These are phyloP conservation scores for Rhynchomys soricoides DNA, from an alignment of 2,113 vertebrate genomes.

Conservation along the genomic window DNA sequence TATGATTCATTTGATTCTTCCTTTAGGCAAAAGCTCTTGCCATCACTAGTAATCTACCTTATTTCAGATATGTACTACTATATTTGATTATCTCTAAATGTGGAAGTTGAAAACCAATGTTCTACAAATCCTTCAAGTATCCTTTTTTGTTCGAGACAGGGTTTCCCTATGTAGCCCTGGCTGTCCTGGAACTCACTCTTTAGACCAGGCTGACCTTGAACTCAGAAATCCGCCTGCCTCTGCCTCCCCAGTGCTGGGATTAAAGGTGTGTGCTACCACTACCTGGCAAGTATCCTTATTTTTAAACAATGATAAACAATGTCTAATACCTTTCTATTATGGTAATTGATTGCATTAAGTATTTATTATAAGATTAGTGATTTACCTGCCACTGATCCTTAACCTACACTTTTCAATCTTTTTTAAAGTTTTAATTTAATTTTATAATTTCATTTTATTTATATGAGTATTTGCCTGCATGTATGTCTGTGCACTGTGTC, in stretches of 20 bases:
- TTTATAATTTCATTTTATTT: background rate
- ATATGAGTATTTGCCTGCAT: background rate
- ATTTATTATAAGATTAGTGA: background rate
- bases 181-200: too few species aligned
- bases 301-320: background rate
- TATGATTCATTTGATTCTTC: slow-evolving; percentile 16
- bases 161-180: too few species aligned
- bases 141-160: too few species aligned
- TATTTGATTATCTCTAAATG: background rate
- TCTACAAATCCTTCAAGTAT: background rate
- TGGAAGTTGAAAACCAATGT: background rate
- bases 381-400: background rate
- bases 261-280: too few species aligned
- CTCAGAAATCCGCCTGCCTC: too few species aligned
- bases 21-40: background rate
- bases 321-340: background rate
- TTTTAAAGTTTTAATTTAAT: background rate
- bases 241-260: too few species aligned
- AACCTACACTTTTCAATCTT: background rate
- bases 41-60: background rate
- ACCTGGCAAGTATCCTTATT: background rate
- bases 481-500: background rate
- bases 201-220: too few species aligned
- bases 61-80: background rate
- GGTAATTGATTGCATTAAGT: slow-evolving; percentile 3